Evolutionary conservation across 1,140 invertebrate genomes (phyloP).

Genomic region (Drosophila pruinosa): DNA sequence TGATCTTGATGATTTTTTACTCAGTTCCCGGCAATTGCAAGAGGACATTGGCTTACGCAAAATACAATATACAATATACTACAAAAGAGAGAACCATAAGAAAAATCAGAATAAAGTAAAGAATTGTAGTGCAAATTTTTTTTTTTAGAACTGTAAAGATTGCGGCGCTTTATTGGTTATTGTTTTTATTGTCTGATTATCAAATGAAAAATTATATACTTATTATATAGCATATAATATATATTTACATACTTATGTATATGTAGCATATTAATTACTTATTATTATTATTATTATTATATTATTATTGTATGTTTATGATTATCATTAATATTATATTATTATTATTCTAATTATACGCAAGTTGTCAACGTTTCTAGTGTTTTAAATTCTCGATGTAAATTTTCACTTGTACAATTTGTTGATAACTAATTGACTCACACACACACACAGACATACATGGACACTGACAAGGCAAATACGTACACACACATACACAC

Average conservation of each 20-base stretch:
- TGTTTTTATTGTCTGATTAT: constrained; percentile 50
- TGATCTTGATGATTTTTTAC: not conserved
- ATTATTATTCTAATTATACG: constrained; percentile 32
- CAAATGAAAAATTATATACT: constrained; percentile 13
- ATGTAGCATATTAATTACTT: constrained; percentile 38
- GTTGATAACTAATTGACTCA: constrained; percentile 56
- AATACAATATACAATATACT: too few relatives aligned
- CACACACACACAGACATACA: constrained; percentile 10
- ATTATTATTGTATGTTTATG: constrained; percentile 27
- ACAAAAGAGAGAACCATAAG: not conserved
- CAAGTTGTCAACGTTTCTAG: constrained; percentile 50
- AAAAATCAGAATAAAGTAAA: not conserved
- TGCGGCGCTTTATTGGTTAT: constrained; percentile 37
- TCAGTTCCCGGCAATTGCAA: not conserved
- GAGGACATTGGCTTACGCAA: not conserved
- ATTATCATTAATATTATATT: constrained; percentile 46
- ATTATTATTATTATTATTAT: constrained; percentile 36
- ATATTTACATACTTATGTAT: constrained; percentile 37
- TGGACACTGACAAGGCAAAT: constrained; percentile 8
- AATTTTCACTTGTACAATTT: constrained; percentile 70
- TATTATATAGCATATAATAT: constrained; percentile 35
- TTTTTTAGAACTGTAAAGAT: constrained; percentile 35
- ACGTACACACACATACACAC: constrained; percentile 22
- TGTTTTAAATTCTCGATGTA: constrained; percentile 62
- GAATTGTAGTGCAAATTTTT: constrained; percentile 10